Percentiles rank a stretch among this genome's conserved stretches.
These are phyloP conservation scores for Eudasyphora cyanicolor DNA, from an alignment of 2,888 invertebrate genomes.

Conservation along the genomic window DNA sequence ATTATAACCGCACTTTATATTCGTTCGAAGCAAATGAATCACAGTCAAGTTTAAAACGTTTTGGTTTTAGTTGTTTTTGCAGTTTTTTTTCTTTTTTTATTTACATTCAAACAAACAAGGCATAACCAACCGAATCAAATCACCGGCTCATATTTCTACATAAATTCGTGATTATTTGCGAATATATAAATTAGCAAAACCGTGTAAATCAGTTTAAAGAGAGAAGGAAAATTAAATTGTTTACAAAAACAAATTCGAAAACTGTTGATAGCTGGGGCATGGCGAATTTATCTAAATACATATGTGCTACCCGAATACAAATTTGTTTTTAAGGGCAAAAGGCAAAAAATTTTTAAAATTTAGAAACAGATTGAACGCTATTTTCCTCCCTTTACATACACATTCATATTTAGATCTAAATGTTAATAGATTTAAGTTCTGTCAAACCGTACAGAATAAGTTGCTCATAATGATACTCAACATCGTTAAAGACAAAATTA, in stretches of 20 bases:
- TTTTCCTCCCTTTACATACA: too few species aligned
- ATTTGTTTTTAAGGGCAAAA: too few species aligned
- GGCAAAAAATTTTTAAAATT: too few species aligned
- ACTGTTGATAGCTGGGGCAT: too few species aligned
- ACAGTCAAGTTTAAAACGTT: conserved; percentile 59
- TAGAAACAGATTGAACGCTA: too few species aligned
- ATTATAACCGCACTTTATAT: conserved; percentile 5
- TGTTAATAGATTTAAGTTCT: too few species aligned
- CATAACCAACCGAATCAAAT: conserved; percentile 24
- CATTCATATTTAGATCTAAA: too few species aligned
- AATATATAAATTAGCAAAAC: conserved; percentile 57
- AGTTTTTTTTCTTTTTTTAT: conserved; percentile 23
- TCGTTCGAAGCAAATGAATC: conserved; percentile 45
- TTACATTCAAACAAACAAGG: conserved; percentile 15
- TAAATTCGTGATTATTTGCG: conserved; percentile 45
- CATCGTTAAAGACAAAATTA: too few species aligned
- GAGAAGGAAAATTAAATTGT: conserved; percentile 46
- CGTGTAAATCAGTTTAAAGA: conserved; percentile 58
- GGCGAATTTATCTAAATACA: too few species aligned
- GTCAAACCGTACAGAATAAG: too few species aligned
- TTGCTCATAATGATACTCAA: too few species aligned
- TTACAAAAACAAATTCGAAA: conserved; percentile 18
- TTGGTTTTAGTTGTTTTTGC: conserved; percentile 44
- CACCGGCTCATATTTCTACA: background rate
- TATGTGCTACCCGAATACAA: too few species aligned